Conservation (phyloP, 2,797 vertebrate species). For the Acrossocheilus fasciatus region DNA sequence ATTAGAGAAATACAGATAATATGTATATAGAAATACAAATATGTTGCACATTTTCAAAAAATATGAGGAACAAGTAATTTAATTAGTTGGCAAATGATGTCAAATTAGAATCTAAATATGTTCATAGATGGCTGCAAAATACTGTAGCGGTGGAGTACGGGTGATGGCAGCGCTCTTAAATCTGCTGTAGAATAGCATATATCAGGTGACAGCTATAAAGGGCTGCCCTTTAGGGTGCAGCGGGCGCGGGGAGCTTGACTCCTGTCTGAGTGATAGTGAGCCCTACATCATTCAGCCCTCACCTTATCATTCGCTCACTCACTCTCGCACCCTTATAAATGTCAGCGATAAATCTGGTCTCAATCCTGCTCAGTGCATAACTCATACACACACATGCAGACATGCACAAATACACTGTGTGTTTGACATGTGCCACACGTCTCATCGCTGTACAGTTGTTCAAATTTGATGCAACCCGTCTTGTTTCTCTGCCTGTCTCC, state of each 20-base stretch:
- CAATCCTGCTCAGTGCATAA: constrained; percentile 71
- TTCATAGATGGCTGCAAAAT: constrained; percentile 73
- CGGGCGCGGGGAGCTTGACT: constrained; percentile 81
- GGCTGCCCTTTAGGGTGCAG: constrained; percentile 78
- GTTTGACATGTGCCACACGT: not conserved
- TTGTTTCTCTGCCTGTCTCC: constrained; percentile 8
- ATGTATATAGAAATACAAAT: not conserved
- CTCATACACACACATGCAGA: constrained; percentile 53
- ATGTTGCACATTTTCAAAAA: not conserved
- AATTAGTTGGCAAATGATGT: constrained; percentile 66
- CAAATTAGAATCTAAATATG: constrained; percentile 76
- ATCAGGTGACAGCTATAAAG: constrained; percentile 79
- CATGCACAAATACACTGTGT: constrained; percentile 22
- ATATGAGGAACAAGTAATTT: not conserved
- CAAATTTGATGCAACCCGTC: not conserved
- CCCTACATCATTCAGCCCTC: constrained; percentile 79
- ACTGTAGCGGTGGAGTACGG: constrained; percentile 41
- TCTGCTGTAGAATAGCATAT: constrained; percentile 74
- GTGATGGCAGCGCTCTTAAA: constrained; percentile 76
- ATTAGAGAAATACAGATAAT: not conserved
- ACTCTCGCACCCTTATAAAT: constrained; percentile 74
- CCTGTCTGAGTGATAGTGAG: constrained; percentile 78
- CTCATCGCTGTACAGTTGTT: constrained; percentile 1
- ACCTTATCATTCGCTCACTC: constrained; percentile 72
- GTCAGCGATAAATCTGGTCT: constrained; percentile 82